A percentile compares a stretch with the other conserved stretches of the same genome.
Evolutionary conservation across 2,888 invertebrate species (phyloP).

Genomic region (Drosophila leonis): DNA sequence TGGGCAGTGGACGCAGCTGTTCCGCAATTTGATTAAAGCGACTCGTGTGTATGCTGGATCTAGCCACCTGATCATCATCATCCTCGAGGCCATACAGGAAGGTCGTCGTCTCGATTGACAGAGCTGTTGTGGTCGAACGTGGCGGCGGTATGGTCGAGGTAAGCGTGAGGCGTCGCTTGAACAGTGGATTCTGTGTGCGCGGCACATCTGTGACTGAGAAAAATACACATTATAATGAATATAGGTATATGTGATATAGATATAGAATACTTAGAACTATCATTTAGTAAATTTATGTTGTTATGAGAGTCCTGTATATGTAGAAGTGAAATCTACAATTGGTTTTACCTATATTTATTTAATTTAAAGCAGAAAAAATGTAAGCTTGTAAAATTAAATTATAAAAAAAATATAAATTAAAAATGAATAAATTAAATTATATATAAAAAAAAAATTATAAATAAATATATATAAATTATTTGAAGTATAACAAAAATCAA

Average conservation of each 20-base stretch:
- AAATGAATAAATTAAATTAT: too few relatives aligned
- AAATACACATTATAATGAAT: too few relatives aligned
- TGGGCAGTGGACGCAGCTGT: conserved; percentile 43
- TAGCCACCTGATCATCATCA: conserved; percentile 83
- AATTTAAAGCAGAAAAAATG: too few relatives aligned
- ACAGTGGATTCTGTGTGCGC: conserved; percentile 84
- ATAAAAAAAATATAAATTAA: too few relatives aligned
- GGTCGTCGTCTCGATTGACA: conserved; percentile 54
- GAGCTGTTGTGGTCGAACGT: conserved; percentile 58
- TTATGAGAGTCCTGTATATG: too few relatives aligned
- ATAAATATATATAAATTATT: too few relatives aligned
- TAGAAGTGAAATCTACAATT: too few relatives aligned
- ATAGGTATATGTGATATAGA: not conserved
- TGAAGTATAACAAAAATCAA: too few relatives aligned
- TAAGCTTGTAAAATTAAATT: too few relatives aligned
- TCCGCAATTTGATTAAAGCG: conserved; percentile 83
- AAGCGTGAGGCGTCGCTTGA: conserved; percentile 84
- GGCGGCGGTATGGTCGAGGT: conserved; percentile 70
- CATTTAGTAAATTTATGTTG: too few relatives aligned
- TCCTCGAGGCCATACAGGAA: conserved; percentile 65
- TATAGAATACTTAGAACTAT: not conserved
- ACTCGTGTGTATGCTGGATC: conserved; percentile 84
- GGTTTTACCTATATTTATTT: too few relatives aligned
- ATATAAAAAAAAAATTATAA: too few relatives aligned
- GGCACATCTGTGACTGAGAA: conserved; percentile 82